Evolutionary conservation across 2,888 invertebrate genomes (phyloP), one percentile per base, ranked within the genome.

Genomic region (Cephalotes varians): DNA sequence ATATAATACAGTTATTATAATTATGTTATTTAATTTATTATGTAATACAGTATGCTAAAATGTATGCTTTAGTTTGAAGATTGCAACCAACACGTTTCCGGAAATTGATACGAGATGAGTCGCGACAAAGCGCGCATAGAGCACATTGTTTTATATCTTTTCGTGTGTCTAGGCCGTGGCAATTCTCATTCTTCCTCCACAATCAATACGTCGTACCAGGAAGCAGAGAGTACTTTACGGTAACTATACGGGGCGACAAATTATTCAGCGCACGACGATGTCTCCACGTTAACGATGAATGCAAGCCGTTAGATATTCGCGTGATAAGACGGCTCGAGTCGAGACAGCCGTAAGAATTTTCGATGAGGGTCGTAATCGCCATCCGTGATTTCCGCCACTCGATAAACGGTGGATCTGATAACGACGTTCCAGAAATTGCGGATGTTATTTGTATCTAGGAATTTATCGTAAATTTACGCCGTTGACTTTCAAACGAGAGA

Each of bases 151-250:
- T 69, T 31, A 21, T 71, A 58, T 79, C 44, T 79, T 79, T 71
- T 12, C 34, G 9, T 71, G 71, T 18, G 44, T 69, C 72, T 79
- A 79, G 9, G 31, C 21, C 21, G 34, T 40, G 40, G 73, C 15
- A 74, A 73, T 80, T 60, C 80, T 21, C 62, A 28, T 80, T 69
- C 73, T 79, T 67, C 74, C 82, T 71, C 64, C 49, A 28, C 83
- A 85, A 86, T 88, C 87, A 90, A 91, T 90, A 90, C 90, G 86
- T 89, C 87, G 87, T 82, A 80, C 87, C 82, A 83, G 86, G 86
- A 86, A 83, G 85, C 81, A 86, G 83, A 77, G 77, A 77, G 85
- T 79, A 87, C 87, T 86, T 87, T 85, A 86, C 85, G 84, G 83
- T 81, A 85, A 86, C 89, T 87, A n/a, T n/a, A 81, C 62, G 47